Evolutionary conservation across 2,113 vertebrate species (phyloP).

Genomic region (Thymallus thymallus): DNA sequence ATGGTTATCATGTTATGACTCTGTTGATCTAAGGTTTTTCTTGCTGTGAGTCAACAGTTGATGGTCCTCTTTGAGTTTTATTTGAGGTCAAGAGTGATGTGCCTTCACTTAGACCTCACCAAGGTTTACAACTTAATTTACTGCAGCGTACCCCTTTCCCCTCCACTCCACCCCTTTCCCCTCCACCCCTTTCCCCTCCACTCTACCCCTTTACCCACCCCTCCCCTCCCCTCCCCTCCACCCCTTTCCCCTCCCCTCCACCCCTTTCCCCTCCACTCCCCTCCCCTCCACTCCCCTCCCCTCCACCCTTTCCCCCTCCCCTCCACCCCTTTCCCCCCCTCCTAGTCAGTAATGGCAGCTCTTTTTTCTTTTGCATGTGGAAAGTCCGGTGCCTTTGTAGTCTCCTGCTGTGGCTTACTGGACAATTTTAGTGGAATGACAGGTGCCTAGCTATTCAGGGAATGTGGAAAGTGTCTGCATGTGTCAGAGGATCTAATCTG

Average conservation of each 20-base stretch:
- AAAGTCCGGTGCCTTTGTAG: slow-evolving; percentile 54
- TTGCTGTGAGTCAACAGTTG: no score
- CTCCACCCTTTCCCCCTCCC: not conserved
- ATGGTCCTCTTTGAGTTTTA: no score
- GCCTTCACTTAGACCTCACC: no score
- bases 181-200: slow-evolving; percentile 11
- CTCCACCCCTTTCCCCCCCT: slow-evolving; percentile 18
- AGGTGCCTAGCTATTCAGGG: slow-evolving; percentile 65
- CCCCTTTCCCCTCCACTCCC: not conserved
- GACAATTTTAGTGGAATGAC: slow-evolving; percentile 73
- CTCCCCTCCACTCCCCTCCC: no score
- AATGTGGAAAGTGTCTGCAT: slow-evolving; percentile 64
- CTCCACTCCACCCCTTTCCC: slow-evolving; percentile 31
- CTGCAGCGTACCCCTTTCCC: not conserved
- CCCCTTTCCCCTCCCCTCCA: not conserved
- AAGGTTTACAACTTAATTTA: slow-evolving; percentile 32
- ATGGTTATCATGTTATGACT: no score
- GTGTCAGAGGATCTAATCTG: slow-evolving; percentile 50
- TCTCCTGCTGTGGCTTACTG: slow-evolving; percentile 53
- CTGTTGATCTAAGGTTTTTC: no score
- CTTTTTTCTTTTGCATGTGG: slow-evolving; percentile 47
- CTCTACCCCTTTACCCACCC: no score
- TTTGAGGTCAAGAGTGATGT: no score
- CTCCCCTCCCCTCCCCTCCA: no score
- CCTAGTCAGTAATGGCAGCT: slow-evolving; percentile 19